These are phyloP conservation scores for Sinocyclocheilus maitianheensis DNA, from an alignment of 2,113 vertebrate genomes.

Conservation along the genomic window DNA sequence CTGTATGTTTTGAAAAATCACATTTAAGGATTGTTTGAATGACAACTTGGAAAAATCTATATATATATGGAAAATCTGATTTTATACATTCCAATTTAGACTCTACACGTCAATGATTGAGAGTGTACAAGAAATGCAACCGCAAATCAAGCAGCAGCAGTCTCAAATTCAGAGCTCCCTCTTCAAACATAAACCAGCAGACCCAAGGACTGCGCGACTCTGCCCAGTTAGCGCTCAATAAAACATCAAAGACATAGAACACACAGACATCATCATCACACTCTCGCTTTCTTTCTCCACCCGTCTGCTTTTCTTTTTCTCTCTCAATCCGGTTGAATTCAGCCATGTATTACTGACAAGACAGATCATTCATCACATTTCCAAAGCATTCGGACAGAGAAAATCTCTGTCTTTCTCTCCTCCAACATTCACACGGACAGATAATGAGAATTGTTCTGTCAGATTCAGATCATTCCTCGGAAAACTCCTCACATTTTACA, in stretches of 20 bases:
- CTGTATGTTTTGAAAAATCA: background rate
- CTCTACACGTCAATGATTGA: background rate
- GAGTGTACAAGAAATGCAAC: background rate
- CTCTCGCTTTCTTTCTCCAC: slow-evolving; percentile 29
- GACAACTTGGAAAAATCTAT: background rate
- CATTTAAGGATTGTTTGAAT: slow-evolving; percentile 4
- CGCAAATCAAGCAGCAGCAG: slow-evolving; percentile 37
- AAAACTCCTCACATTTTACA: slow-evolving; percentile 51
- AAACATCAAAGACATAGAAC: slow-evolving; percentile 54
- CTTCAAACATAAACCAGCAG: slow-evolving; percentile 11
- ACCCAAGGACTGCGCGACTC: slow-evolving; percentile 24
- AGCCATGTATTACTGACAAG: slow-evolving; percentile 13
- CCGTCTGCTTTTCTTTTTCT: background rate
- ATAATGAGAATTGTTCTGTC: background rate
- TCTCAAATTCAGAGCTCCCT: slow-evolving; percentile 30
- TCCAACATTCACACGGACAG: background rate
- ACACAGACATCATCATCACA: slow-evolving; percentile 35
- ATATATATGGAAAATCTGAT: background rate
- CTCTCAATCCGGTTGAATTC: background rate
- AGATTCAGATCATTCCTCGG: slow-evolving; percentile 14
- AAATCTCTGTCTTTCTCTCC: background rate
- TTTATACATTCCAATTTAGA: background rate
- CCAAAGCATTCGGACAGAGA: background rate
- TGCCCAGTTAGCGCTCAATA: slow-evolving; percentile 45
- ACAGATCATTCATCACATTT: background rate